Percentiles rank a stretch among this genome's conserved stretches.
Evolutionary conservation across 2,113 vertebrate genomes (phyloP).

Genomic region (Bufo bufo): DNA sequence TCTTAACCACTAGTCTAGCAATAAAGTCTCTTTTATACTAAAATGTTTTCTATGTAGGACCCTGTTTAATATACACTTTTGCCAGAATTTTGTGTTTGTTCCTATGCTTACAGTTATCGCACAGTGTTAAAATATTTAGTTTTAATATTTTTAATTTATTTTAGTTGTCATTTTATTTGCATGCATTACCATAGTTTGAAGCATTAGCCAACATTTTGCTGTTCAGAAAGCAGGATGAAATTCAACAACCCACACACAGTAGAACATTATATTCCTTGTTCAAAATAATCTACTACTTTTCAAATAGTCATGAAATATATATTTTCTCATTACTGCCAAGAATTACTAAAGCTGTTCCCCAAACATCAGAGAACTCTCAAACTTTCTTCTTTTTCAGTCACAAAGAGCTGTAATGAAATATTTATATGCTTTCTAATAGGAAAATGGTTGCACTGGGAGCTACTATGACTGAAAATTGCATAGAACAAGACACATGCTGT

Average conservation of each 20-base stretch:
- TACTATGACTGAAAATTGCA: background rate
- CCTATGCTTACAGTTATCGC: background rate
- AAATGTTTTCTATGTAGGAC: too few relatives aligned
- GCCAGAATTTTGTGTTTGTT: background rate
- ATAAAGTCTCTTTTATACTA: too few relatives aligned
- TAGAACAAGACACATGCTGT: background rate
- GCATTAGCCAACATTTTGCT: conserved; percentile 45
- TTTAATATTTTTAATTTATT: background rate
- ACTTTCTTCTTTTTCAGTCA: conserved; percentile 6
- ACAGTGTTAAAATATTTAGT: background rate
- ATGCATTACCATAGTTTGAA: conserved; percentile 36
- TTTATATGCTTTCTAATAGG: background rate
- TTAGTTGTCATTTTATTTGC: conserved; percentile 8
- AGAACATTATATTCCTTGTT: conserved; percentile 35
- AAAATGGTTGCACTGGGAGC: background rate
- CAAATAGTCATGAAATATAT: conserved; percentile 18
- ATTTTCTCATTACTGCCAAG: conserved; percentile 28
- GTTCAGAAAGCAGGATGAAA: conserved; percentile 50
- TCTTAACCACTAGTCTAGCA: too few relatives aligned
- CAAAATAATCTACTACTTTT: conserved; percentile 28
- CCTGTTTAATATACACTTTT: background rate
- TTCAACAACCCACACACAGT: conserved; percentile 53
- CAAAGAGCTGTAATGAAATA: background rate
- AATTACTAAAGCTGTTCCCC: conserved; percentile 15
- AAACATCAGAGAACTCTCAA: conserved; percentile 4